These are phyloP conservation scores for Cyclargus thomasi DNA, from an alignment of 1,140 invertebrate species.

Conservation along the genomic window DNA sequence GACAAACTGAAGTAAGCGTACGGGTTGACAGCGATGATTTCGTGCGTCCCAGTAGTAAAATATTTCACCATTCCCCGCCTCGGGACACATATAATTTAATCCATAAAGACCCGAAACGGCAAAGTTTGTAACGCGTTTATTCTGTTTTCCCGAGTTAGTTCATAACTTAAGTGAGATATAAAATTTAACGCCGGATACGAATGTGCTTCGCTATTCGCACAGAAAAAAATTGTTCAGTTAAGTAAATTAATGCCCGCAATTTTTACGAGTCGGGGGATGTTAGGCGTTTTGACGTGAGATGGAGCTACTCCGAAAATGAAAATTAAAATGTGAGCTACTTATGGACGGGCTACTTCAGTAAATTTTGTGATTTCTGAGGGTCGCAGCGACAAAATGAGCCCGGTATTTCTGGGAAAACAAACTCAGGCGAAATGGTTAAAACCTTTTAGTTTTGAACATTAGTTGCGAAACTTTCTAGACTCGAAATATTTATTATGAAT, in stretches of 20 bases:
- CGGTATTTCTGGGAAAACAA: not conserved
- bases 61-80: slow-evolving; percentile 65
- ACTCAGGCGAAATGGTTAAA: not conserved
- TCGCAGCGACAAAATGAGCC: not conserved
- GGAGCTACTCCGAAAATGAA: not conserved
- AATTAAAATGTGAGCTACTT: not conserved
- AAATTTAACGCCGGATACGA: slow-evolving; percentile 9
- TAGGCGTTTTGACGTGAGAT: not conserved
- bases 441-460: not conserved
- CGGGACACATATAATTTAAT: slow-evolving; percentile 66
- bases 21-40: slow-evolving; percentile 55
- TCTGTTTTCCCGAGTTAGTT: slow-evolving; percentile 48
- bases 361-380: not conserved
- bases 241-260: not conserved
- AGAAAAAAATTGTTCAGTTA: not conserved
- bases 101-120: slow-evolving; percentile 60
- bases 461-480: not conserved
- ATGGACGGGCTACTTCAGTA: not conserved
- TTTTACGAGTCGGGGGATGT: not conserved
- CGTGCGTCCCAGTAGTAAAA: slow-evolving; percentile 52
- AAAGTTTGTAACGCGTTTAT: slow-evolving; percentile 61
- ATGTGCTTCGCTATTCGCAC: not conserved
- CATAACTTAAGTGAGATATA: slow-evolving; percentile 20
- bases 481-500: not conserved
- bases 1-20: slow-evolving; percentile 23